Evolutionary conservation across 2,113 vertebrate species (phyloP), one percentile per base, ranked within the genome.

Genomic region (Symphodus melops): DNA sequence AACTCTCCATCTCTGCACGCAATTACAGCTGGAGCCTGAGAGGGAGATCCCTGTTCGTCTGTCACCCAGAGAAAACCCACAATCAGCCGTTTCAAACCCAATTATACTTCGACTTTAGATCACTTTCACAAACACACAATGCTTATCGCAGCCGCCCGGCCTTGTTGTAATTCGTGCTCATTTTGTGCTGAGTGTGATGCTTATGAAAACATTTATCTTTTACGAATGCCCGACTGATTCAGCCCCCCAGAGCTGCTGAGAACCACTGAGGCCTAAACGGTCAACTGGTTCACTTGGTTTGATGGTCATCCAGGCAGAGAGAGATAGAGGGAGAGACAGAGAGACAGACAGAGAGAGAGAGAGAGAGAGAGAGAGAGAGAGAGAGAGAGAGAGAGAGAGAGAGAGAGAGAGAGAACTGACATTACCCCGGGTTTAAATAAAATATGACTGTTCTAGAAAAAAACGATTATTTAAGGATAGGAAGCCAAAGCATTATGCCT

Each of bases 91-190:
- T 65, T 76, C 51, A 56, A 69, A 77, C 76, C 78, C 79, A 83
- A 79, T 88, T 83, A 82, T 82, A 83, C 58, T 63, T 1, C 21
- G 83, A 78, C 64, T 72, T 56, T 33, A 55, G 63, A 75, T 76
- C 75, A 25, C 66, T 75, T 69, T 66, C 74, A 68, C 79, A 82
- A 68, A 79, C 81, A 72, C 68, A 42, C 54, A 37, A 2, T 0
- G 73, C 59, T 59, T 39, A 66, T 60, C 53, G 0, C 6, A 16
- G 17, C n/a, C 33, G n/a, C 68, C 52, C 39, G 0, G 48, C 68
- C 63, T 44, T 23, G 19, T 19, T 70, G 69, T 25, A 21, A 72
- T 54, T 53, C 2, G 1, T 21, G 75, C 75, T 61, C 5, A 6
- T 55, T 28, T 25, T 54, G 33, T 21, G 11, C 25, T 1, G 56